Evolutionary conservation across 2,888 invertebrate genomes (phyloP).

Genomic region (Augochlorella aurata): DNA sequence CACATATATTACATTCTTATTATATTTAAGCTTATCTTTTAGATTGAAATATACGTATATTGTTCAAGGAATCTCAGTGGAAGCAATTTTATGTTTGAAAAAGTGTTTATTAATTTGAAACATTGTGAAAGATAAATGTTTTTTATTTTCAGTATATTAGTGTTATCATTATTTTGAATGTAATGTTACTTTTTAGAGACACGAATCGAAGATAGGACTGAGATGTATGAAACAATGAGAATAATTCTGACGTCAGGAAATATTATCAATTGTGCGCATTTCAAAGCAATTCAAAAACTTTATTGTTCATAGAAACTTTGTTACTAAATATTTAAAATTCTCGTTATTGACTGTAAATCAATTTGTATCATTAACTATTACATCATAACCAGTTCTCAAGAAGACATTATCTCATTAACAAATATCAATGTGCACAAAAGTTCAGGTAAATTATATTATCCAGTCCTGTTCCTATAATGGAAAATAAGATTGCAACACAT

Average conservation of each 20-base stretch:
- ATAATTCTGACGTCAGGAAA: background rate
- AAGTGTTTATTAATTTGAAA: background rate
- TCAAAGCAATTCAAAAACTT: background rate
- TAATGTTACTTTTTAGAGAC: background rate
- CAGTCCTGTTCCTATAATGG: no score
- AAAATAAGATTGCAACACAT: background rate
- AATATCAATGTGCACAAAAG: background rate
- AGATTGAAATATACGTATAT: background rate
- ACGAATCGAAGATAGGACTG: background rate
- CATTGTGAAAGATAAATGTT: no score
- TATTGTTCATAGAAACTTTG: background rate
- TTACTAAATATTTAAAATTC: no score
- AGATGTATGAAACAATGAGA: background rate
- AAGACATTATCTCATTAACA: no score
- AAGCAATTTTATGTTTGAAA: background rate
- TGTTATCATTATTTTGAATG: background rate
- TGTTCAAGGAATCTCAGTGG: background rate
- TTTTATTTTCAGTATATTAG: background rate
- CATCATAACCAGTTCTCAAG: no score
- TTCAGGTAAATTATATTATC: background rate
- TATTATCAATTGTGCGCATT: background rate
- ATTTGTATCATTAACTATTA: no score
- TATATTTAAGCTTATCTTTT: constrained; percentile 4
- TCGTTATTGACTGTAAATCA: no score
- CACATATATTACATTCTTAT: constrained; percentile 14